Base-by-base conservation (phyloP, 2,113 vertebrate species). In the Globicephala melas region DNA sequence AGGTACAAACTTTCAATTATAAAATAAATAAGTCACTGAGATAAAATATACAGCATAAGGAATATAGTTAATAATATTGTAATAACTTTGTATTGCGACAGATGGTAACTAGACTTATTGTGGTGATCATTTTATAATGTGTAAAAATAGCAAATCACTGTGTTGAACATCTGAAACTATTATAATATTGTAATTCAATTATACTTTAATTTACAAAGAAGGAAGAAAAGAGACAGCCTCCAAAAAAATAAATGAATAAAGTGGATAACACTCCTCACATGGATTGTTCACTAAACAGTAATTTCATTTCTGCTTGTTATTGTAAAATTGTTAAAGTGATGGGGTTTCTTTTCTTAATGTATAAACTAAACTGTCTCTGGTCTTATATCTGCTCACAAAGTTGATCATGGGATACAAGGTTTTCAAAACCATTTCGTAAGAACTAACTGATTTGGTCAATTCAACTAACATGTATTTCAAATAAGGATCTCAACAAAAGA, bases 261-360 rank as follows among this genome's bases (percentile, higher is more conserved):
- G 2, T 38, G 1, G 20, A 26, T 74, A 76, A 10, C 0, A 20
- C n/a, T 50, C 28, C 3, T 17, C 14, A 26, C 2, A 1, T 44
- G 6, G 6, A 89, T 36, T 81, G 18, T 67, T 84, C 33, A 58
- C 5, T 62, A 76, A 50, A 33, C 8, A 65, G 8, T 23, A 20
- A 91, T 79, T 80, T 88, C 5, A 33, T 92, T 73, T 41, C n/a
- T 70, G 20, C 1, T 85, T 50, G 0, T 26, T 81, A 9, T 21
- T 71, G 9, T 50, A 21, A n/a, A 83, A 68, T 18, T 44, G 38
- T 26, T 73, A 58, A 44, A 21, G 12, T 70, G 6, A 70, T 74
- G 14, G 3, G 14, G 3, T 5, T 71, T 55, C 25, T 15, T 96
- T 84, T 68, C 21, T 10, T 76, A 62, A 23, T 33, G 0, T 79